A percentile compares a stretch with the other conserved stretches of the same genome.
Conservation (phyloP, 2,113 vertebrate species). For the Strix uralensis region DNA sequence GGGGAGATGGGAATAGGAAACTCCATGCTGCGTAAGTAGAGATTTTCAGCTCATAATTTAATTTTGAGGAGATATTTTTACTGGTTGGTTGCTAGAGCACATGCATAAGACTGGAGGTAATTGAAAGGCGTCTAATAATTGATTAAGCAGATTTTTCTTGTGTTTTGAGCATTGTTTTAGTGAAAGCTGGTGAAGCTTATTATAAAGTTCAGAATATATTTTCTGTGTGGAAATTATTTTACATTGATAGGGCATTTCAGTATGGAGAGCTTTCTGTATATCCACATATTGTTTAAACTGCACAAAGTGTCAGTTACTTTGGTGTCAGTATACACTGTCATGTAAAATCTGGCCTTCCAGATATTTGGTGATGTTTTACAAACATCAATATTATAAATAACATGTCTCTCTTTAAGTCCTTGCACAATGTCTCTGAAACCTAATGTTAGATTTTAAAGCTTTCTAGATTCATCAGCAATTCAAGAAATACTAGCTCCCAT, state of each 20-base stretch:
- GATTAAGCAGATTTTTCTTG: neutral
- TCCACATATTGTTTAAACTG: neutral
- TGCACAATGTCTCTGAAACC: accelerated
- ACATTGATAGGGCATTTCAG: neutral
- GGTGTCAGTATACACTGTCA: neutral
- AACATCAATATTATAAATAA: neutral
- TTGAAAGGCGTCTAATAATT: neutral
- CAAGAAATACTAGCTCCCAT: neutral
- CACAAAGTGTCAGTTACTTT: neutral
- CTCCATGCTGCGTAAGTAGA: neutral
- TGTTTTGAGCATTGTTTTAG: neutral
- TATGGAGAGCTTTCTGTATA: neutral
- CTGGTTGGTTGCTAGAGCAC: neutral
- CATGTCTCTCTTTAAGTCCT: neutral
- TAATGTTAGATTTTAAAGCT: neutral
- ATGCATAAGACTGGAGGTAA: neutral
- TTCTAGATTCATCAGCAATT: neutral
- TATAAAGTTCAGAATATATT: neutral
- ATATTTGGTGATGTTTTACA: neutral
- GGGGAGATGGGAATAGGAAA: neutral
- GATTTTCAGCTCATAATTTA: neutral
- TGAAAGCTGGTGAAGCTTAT: neutral
- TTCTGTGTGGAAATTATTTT: neutral
- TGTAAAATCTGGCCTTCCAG: neutral
- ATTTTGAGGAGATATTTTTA: neutral